Conservation (phyloP, 2,797 vertebrate species). For the Graptemys geographica region DNA sequence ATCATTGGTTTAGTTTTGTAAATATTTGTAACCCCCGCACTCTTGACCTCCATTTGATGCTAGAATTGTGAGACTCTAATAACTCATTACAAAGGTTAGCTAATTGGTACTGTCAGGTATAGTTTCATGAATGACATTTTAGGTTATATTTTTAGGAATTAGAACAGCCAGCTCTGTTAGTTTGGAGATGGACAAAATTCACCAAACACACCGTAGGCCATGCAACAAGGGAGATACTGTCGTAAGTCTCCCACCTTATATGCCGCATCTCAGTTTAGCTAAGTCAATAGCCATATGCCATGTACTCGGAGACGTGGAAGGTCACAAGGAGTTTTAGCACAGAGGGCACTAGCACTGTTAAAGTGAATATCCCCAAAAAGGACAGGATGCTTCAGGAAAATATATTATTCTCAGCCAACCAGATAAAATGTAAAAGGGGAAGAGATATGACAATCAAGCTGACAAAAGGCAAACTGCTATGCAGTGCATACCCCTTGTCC, state of each 20-base stretch:
- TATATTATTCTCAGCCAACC: background rate
- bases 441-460: rapidly evolving
- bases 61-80: background rate
- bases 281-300: background rate
- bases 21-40: background rate
- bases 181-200: background rate
- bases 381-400: background rate
- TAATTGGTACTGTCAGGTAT: background rate
- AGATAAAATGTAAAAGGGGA: rapidly evolving
- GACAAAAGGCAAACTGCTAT: background rate
- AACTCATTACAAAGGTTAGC: background rate
- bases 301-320: background rate
- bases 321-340: background rate
- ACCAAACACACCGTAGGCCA: background rate
- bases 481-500: background rate
- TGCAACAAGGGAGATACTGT: background rate
- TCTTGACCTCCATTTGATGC: background rate
- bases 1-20: background rate
- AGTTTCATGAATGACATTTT: background rate
- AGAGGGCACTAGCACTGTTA: background rate
- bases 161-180: background rate
- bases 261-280: background rate
- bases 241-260: background rate
- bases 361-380: background rate
- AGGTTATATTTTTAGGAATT: background rate